phyloP scores from a whole-genome alignment of 2,113 vertebrate species.

The Pterocles orientalis region DNA sequence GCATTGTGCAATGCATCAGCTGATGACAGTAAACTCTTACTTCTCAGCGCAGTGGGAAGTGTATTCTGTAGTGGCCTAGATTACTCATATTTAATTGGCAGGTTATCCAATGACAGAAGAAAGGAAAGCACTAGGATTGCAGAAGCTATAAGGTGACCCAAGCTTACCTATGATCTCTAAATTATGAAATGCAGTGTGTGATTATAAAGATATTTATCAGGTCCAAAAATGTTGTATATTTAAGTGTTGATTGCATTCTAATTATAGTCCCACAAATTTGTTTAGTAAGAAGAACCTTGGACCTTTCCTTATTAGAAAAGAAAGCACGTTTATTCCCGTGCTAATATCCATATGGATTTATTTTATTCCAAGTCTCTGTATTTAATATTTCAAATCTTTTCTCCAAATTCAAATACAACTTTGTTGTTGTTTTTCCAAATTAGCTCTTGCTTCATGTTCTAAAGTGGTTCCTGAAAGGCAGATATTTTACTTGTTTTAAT shows the following conservation, averaged over 20 bases:
- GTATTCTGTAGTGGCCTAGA: slow-evolving; percentile 97
- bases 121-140: slow-evolving; percentile 97
- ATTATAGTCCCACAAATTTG: slow-evolving; percentile 36
- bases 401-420: slow-evolving; percentile 37
- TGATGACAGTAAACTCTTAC: slow-evolving; percentile 93
- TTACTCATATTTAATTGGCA: slow-evolving; percentile 94
- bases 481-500: slow-evolving; percentile 34
- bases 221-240: slow-evolving; percentile 45
- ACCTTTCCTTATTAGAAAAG: slow-evolving; percentile 18
- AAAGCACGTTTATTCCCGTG: slow-evolving; percentile 14
- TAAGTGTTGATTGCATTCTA: slow-evolving; percentile 49
- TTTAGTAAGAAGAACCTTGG: slow-evolving; percentile 18
- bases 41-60: slow-evolving; percentile 93
- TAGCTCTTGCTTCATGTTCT: slow-evolving; percentile 25
- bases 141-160: slow-evolving; percentile 91
- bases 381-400: slow-evolving; percentile 42
- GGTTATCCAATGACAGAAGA: slow-evolving; percentile 92
- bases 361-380: slow-evolving; percentile 24
- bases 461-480: slow-evolving; percentile 45
- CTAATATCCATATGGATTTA: slow-evolving; percentile 4
- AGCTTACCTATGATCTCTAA: slow-evolving; percentile 63
- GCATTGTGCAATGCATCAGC: slow-evolving; percentile 91
- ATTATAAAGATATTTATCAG: slow-evolving; percentile 56
- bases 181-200: slow-evolving; percentile 68
- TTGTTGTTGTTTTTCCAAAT: slow-evolving; percentile 33